Evolutionary conservation across 2,797 vertebrate genomes (phyloP).

Genomic region (Atherinosoma microstoma): DNA sequence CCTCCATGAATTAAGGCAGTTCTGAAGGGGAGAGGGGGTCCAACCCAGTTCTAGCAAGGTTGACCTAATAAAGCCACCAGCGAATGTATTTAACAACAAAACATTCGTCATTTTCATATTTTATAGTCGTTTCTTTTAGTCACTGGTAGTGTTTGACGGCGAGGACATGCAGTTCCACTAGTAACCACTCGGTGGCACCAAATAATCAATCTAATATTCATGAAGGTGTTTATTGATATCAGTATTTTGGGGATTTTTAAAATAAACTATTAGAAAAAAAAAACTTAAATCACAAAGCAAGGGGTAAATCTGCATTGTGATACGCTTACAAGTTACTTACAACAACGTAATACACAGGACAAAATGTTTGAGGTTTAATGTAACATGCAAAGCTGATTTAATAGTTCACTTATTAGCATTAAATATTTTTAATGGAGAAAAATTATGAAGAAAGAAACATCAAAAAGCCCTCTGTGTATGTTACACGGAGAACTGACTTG

Average conservation of each 20-base stretch:
- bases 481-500: background rate
- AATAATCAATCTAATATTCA: background rate
- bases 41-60: too few relatives aligned
- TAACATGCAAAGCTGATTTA: background rate
- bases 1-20: too few relatives aligned
- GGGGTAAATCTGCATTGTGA: background rate
- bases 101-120: too few relatives aligned
- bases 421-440: background rate
- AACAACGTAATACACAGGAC: background rate
- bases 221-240: background rate
- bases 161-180: background rate
- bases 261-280: background rate
- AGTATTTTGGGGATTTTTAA: background rate
- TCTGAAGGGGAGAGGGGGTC: too few relatives aligned
- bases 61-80: too few relatives aligned
- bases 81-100: too few relatives aligned
- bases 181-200: background rate
- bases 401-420: background rate
- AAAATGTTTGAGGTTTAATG: background rate
- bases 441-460: background rate
- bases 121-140: too few relatives aligned
- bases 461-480: background rate
- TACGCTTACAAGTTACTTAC: background rate
- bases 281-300: background rate
- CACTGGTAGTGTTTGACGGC: too few relatives aligned